Evolutionary conservation across 1,140 invertebrate species (phyloP).

Genomic region (Odontomachus brunneus): DNA sequence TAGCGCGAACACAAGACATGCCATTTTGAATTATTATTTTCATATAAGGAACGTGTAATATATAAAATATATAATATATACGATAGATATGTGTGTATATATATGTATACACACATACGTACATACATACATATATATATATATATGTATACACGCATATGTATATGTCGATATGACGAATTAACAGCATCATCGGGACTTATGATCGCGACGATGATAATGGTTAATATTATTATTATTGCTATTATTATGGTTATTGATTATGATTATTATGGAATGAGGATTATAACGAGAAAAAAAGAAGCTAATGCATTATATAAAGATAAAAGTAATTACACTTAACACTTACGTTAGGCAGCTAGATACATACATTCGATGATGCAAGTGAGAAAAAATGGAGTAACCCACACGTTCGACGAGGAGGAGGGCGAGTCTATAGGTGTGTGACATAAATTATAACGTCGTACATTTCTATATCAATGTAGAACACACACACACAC

Average conservation of each 20-base stretch:
- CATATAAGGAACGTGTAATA: constrained; percentile 77
- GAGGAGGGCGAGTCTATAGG: too few species aligned
- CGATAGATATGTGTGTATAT: not conserved
- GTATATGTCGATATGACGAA: constrained; percentile 72
- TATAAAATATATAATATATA: constrained; percentile 73
- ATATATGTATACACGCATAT: not conserved
- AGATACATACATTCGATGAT: constrained; percentile 80
- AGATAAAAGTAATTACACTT: constrained; percentile 80
- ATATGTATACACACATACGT: constrained; percentile 61
- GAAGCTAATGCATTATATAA: constrained; percentile 79
- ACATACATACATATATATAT: constrained; percentile 25
- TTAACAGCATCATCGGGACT: constrained; percentile 73
- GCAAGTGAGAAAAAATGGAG: constrained; percentile 72
- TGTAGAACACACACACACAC: constrained; percentile 51
- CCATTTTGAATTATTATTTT: constrained; percentile 77
- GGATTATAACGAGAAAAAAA: constrained; percentile 72
- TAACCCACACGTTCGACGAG: constrained; percentile 45
- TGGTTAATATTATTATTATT: constrained; percentile 76
- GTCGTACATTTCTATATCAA: constrained; percentile 76
- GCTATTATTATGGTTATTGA: constrained; percentile 76
- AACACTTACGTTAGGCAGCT: constrained; percentile 82
- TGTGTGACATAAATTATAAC: constrained; percentile 68
- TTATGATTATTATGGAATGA: constrained; percentile 76
- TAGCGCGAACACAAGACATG: constrained; percentile 68
- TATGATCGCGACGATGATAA: constrained; percentile 72